These are phyloP conservation scores for Pogoniulus pusillus DNA, from an alignment of 2,797 vertebrate genomes.

Conservation along the genomic window DNA sequence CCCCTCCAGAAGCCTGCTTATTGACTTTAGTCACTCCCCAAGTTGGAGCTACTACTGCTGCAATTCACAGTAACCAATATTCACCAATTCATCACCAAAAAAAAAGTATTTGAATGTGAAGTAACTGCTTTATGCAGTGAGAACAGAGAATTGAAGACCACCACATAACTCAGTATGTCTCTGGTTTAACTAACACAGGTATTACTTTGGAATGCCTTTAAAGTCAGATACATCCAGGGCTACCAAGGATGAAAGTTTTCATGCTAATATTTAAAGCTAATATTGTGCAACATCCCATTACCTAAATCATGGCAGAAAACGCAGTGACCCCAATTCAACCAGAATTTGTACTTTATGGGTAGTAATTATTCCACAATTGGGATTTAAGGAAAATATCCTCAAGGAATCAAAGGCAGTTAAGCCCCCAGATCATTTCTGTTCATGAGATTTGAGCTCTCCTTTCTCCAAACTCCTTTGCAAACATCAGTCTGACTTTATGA, in stretches of 20 bases:
- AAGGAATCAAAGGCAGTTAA: constrained; percentile 7
- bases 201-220: neutral
- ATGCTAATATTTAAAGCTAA: constrained; percentile 2
- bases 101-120: neutral
- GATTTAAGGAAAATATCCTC: constrained; percentile 1
- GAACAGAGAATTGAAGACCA: neutral
- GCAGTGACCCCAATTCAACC: neutral
- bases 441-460: neutral
- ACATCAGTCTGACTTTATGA: neutral
- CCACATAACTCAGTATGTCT: neutral
- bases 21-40: neutral
- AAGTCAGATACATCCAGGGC: neutral
- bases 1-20: neutral
- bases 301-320: neutral
- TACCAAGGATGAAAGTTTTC: neutral
- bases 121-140: neutral
- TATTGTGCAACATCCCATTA: constrained; percentile 1
- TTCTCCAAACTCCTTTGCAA: constrained; percentile 24
- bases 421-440: neutral
- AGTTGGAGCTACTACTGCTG: neutral
- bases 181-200: neutral
- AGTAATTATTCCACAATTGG: constrained; percentile 8
- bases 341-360: neutral
- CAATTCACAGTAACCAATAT: neutral
- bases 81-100: neutral